Percentiles rank a stretch among this genome's conserved stretches.
Conservation (phyloP, 1,140 invertebrate species). For the Macrobrachium nipponense region DNA sequence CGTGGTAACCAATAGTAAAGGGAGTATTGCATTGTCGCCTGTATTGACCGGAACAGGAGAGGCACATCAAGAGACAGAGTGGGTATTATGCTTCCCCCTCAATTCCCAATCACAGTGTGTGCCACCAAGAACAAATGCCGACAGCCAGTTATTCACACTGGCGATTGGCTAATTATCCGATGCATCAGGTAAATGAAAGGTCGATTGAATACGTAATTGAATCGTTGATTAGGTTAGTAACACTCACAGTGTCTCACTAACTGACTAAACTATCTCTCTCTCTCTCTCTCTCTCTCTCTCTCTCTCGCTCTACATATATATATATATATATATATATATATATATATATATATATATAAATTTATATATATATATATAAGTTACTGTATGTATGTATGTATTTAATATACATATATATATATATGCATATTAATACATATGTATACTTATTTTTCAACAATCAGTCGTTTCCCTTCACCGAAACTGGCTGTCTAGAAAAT, state of each 20-base stretch:
- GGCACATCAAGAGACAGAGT: no score
- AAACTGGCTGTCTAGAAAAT: no score
- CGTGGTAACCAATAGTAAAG: no score
- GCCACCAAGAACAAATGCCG: slow-evolving; percentile 49
- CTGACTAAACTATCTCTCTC: slow-evolving; percentile 7
- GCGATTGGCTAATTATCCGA: slow-evolving; percentile 51
- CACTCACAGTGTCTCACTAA: slow-evolving; percentile 30
- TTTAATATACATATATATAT: not conserved
- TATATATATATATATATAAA: not conserved
- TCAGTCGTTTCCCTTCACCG: no score
- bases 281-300: not conserved
- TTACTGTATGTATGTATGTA: not conserved
- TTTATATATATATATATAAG: slow-evolving; percentile 6
- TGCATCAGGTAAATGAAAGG: slow-evolving; percentile 51
- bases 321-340: not conserved
- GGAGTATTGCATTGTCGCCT: no score
- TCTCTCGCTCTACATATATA: not conserved
- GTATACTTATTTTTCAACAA: not conserved
- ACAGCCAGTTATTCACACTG: slow-evolving; percentile 39
- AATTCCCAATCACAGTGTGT: slow-evolving; percentile 34
- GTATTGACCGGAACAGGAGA: no score
- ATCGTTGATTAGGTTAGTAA: slow-evolving; percentile 49
- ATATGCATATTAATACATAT: not conserved
- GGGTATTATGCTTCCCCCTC: not conserved
- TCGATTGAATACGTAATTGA: slow-evolving; percentile 55